These are phyloP conservation scores for Meteorus cinctellus DNA, from an alignment of 2,888 invertebrate species.

Conservation along the genomic window DNA sequence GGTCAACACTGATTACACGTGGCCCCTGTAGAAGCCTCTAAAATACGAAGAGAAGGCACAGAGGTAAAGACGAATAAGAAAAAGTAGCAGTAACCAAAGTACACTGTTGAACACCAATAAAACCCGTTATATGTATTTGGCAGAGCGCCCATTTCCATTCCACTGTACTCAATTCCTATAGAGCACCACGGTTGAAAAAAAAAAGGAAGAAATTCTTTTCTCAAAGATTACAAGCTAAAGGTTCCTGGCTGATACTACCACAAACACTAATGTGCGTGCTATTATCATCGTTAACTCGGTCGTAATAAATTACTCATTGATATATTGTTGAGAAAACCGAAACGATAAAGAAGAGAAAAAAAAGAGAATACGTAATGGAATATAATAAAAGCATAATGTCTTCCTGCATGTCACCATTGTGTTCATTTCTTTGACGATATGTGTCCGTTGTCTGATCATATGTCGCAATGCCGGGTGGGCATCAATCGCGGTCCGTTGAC, in stretches of 20 bases:
- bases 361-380: too few species aligned
- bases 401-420: too few species aligned
- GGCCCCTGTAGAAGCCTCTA: conserved; percentile 16
- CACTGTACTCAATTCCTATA: conserved; percentile 59
- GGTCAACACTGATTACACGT: conserved; percentile 17
- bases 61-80: conserved; percentile 42
- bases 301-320: too few species aligned
- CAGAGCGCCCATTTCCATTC: conserved; percentile 61
- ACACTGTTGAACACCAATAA: conserved; percentile 51
- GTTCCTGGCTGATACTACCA: background rate
- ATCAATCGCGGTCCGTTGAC: conserved; percentile 8
- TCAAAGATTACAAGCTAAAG: background rate
- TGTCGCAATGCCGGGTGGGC: conserved; percentile 5
- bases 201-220: background rate
- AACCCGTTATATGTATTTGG: conserved; percentile 70
- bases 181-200: background rate
- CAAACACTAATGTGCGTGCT: background rate
- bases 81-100: conserved; percentile 39
- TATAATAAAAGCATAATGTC: too few species aligned
- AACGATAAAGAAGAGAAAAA: too few species aligned
- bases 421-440: background rate
- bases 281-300: background rate
- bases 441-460: background rate
- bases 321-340: too few species aligned
- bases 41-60: conserved; percentile 36